phyloP scores from a whole-genome alignment of 1,140 invertebrate genomes.

The Drosophila simulans region DNA sequence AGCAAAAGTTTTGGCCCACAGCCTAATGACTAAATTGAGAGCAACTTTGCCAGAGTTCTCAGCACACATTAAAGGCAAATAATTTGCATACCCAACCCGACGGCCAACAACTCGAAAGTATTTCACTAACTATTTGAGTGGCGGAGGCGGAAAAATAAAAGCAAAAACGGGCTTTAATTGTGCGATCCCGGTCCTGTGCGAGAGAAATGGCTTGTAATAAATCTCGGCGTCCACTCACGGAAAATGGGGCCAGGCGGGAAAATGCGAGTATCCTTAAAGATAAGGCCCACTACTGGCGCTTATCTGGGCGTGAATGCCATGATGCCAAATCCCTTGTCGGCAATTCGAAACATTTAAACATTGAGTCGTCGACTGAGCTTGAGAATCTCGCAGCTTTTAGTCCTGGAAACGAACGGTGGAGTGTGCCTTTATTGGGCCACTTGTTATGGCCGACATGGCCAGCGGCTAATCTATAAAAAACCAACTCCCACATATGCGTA shows the following conservation, averaged over 20 bases:
- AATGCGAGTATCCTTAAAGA: conserved; percentile 70
- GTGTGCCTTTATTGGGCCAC: conserved; percentile 56
- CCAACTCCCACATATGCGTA: conserved; percentile 40
- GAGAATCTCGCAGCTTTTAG: conserved; percentile 35
- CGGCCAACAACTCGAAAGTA: conserved; percentile 43
- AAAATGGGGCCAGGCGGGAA: conserved; percentile 43
- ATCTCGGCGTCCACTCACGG: conserved; percentile 33
- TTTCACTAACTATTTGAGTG: conserved; percentile 38
- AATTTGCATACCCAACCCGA: conserved; percentile 74
- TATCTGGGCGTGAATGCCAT: conserved; percentile 75
- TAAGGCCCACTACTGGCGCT: conserved; percentile 74
- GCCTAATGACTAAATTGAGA: conserved; percentile 70
- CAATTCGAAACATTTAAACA: conserved; percentile 82
- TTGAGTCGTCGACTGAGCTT: conserved; percentile 33
- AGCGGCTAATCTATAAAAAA: conserved; percentile 77
- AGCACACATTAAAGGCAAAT: conserved; percentile 68
- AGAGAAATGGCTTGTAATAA: conserved; percentile 60
- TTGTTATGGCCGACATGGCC: conserved; percentile 70
- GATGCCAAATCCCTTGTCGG: conserved; percentile 77
- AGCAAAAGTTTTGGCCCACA: conserved; percentile 51
- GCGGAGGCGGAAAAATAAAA: conserved; percentile 26
- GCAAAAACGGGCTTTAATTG: conserved; percentile 61
- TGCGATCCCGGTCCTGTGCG: conserved; percentile 1
- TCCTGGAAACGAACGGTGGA: conserved; percentile 26
- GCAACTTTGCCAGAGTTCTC: conserved; percentile 54